phyloP scores from a whole-genome alignment of 2,797 vertebrate species.

The Calcarius lapponicus region DNA sequence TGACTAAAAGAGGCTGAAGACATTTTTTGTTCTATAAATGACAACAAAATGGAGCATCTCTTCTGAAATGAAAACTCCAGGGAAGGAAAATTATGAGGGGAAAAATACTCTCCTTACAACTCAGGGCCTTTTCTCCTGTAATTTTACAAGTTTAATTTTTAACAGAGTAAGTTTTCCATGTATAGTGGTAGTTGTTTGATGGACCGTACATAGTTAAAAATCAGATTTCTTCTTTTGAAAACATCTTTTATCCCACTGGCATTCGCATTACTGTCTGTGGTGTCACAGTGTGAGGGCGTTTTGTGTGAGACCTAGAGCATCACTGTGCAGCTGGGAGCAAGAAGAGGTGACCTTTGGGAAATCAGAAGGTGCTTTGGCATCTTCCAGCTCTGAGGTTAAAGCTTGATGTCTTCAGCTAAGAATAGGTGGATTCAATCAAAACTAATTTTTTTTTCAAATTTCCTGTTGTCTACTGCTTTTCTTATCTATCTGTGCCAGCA shows the following conservation, averaged over 20 bases:
- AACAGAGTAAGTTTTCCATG: neutral
- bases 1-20: neutral
- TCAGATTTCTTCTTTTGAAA: neutral
- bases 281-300: neutral
- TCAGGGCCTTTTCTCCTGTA: neutral
- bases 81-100: neutral
- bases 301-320: neutral
- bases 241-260: neutral
- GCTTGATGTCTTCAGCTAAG: neutral
- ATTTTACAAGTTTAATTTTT: neutral
- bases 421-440: neutral
- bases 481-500: fast-evolving
- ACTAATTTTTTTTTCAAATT: neutral
- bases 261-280: neutral
- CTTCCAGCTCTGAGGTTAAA: neutral
- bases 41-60: neutral
- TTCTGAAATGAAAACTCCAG: neutral
- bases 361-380: neutral
- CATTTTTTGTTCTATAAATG: neutral
- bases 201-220: neutral
- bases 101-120: neutral
- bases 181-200: neutral
- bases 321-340: neutral
- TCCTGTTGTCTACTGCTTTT: neutral
- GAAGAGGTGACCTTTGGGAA: neutral